These are phyloP conservation scores for Oikopleura vanhoeffeni DNA, from an alignment of 23 tunicate genomes.

Conservation along the genomic window DNA sequence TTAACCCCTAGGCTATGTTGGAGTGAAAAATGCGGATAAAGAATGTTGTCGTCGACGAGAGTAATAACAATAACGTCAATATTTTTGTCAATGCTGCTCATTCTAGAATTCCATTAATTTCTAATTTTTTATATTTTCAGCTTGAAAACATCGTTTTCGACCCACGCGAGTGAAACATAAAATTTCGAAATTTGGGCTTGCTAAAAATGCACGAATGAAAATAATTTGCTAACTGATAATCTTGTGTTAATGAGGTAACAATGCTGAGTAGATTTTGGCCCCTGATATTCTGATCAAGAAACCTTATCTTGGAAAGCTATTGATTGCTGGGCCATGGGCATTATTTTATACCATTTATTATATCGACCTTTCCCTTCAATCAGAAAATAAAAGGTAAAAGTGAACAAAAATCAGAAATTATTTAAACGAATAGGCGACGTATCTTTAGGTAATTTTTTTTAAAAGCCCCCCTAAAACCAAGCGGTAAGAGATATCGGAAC, in stretches of 20 bases:
- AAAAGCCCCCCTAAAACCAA: no score
- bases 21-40: no score
- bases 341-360: neutral
- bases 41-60: no score
- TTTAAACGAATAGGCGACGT: no score
- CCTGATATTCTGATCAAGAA: neutral
- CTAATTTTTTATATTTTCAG: neutral
- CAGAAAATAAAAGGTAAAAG: neutral
- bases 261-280: neutral
- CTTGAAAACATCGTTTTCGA: neutral
- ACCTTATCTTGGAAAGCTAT: neutral
- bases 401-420: no score
- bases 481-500: no score
- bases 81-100: no score
- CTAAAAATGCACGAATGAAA: neutral
- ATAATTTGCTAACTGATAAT: neutral
- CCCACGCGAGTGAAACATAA: neutral
- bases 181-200: neutral
- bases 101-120: no score
- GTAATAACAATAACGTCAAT: no score
- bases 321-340: neutral
- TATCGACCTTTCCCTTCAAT: neutral
- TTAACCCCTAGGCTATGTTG: no score
- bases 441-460: no score
- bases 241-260: neutral